Evolutionary conservation across 2,113 vertebrate species (phyloP).

Genomic region (Scartelaos histophorus): DNA sequence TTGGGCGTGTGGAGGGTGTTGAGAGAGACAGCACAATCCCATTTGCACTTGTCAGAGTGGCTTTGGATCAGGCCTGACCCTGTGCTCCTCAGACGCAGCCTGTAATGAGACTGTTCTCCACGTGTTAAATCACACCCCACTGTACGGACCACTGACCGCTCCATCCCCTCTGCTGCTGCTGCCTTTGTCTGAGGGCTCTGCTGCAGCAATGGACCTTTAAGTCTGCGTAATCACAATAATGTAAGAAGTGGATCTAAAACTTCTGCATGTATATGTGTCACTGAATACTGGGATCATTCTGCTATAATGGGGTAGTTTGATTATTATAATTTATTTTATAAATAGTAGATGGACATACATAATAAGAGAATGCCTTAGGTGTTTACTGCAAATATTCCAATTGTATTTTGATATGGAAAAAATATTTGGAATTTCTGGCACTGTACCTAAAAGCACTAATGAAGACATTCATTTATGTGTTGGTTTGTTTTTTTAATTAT

Average conservation of each 20-base stretch:
- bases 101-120: constrained; percentile 68
- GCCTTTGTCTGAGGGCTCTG: constrained; percentile 1
- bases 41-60: constrained; percentile 78
- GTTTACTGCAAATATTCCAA: background rate
- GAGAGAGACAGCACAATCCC: constrained; percentile 74
- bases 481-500: background rate
- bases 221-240: background rate
- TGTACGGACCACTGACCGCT: constrained; percentile 34
- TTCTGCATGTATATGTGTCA: background rate
- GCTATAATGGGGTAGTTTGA: background rate
- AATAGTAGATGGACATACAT: background rate
- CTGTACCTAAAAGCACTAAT: constrained; percentile 50
- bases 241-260: background rate
- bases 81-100: constrained; percentile 55
- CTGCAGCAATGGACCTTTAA: constrained; percentile 3
- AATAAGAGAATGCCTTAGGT: background rate
- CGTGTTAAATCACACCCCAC: constrained; percentile 63
- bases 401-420: constrained; percentile 20
- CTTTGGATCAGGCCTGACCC: constrained; percentile 77
- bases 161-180: constrained; percentile 26
- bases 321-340: background rate
- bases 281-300: background rate
- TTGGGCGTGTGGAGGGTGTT: constrained; percentile 44
- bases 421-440: constrained; percentile 36
- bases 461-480: constrained; percentile 27